These are phyloP conservation scores for Serrognathus titanus DNA, from an alignment of 2,888 invertebrate genomes.

Conservation along the genomic window DNA sequence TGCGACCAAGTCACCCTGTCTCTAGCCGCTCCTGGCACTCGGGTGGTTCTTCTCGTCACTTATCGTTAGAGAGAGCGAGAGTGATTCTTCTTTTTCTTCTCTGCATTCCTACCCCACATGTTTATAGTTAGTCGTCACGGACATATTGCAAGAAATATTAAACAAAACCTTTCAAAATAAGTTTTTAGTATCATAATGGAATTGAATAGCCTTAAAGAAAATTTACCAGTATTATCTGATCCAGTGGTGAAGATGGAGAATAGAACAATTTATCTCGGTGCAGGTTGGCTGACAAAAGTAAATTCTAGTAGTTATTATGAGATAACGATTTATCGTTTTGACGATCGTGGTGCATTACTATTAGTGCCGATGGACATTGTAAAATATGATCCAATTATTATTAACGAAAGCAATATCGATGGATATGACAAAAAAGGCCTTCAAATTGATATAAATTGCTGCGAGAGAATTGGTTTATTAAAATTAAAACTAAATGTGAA, in stretches of 20 bases:
- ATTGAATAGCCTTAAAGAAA: neutral
- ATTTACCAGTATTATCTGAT: constrained; percentile 8
- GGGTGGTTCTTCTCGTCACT: too few species aligned
- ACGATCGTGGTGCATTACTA: neutral
- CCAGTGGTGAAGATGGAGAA: constrained; percentile 4
- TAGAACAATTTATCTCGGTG: neutral
- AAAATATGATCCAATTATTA: constrained; percentile 7
- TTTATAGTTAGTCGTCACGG: neutral
- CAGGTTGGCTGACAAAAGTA: neutral
- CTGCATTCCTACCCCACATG: constrained; percentile 1
- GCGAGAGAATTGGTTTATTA: neutral
- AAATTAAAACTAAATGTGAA: constrained; percentile 1
- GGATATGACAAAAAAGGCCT: neutral
- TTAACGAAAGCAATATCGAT: constrained; percentile 3
- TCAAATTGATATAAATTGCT: constrained; percentile 3
- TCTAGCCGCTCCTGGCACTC: too few species aligned
- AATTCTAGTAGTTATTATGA: constrained; percentile 2
- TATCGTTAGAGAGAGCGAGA: constrained; percentile 2
- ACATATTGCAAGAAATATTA: neutral
- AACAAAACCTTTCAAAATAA: too few species aligned
- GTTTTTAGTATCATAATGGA: neutral
- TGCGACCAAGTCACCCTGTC: too few species aligned
- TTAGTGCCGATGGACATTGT: constrained; percentile 4
- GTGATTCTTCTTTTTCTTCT: neutral
- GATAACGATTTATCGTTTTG: neutral